Percentiles rank a stretch among this genome's conserved stretches.
phyloP scores from a whole-genome alignment of 2,797 vertebrate species.

The Platyrinchus mystaceus region DNA sequence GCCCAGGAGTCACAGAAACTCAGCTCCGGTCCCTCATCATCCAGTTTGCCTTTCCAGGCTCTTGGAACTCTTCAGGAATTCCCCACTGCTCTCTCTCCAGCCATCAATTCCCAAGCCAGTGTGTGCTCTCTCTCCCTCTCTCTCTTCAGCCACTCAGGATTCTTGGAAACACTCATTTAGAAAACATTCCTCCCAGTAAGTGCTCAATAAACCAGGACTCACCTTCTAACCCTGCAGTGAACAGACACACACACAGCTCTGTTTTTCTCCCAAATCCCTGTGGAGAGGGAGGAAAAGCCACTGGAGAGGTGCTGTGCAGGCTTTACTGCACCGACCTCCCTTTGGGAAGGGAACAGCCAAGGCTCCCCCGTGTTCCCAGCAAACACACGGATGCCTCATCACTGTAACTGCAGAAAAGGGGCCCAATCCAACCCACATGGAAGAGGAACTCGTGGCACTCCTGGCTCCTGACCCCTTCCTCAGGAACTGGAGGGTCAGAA shows the following conservation, averaged over 20 bases:
- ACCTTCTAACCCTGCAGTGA: not conserved
- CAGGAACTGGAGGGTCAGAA: fast-evolving
- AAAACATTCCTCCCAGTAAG: not conserved
- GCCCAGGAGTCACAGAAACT: not conserved
- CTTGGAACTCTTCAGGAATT: not conserved
- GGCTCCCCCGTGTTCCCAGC: not conserved
- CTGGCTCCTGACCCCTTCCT: not conserved
- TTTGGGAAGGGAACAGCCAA: not conserved
- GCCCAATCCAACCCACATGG: not conserved
- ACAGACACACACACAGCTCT: not conserved
- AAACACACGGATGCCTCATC: not conserved
- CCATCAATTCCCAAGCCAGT: not conserved
- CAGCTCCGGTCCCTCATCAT: not conserved
- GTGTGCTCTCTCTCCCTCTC: not conserved
- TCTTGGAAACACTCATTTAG: not conserved
- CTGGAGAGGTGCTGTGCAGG: not conserved
- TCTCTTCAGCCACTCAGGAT: not conserved
- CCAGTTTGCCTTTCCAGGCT: not conserved
- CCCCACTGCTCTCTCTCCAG: not conserved
- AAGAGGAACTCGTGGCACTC: not conserved
- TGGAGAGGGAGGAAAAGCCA: not conserved
- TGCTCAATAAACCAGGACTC: not conserved
- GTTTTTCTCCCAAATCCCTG: not conserved
- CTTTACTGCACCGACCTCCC: not conserved
- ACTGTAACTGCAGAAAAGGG: not conserved